Evolutionary conservation across 2,797 vertebrate genomes (phyloP).

Genomic region (Caiman crocodilus): DNA sequence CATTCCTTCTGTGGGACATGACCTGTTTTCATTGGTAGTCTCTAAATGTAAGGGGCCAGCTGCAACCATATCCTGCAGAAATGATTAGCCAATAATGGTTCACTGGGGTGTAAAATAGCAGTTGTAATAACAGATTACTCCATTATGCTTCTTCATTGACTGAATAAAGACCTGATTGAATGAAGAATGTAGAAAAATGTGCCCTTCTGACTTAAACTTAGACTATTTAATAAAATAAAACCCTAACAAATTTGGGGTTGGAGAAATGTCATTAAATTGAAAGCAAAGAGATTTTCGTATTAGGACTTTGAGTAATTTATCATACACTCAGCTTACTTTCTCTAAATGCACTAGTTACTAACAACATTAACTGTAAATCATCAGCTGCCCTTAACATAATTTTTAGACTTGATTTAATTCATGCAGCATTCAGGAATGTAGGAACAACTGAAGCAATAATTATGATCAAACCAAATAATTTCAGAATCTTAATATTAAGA

Average conservation of each 20-base stretch:
- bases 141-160: constrained; percentile 8
- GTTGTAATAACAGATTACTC: constrained; percentile 19
- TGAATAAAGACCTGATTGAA: background rate
- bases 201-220: background rate
- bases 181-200: background rate
- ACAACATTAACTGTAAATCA: background rate
- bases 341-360: background rate
- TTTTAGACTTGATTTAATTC: constrained; percentile 2
- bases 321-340: background rate
- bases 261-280: background rate
- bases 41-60: background rate
- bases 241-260: background rate
- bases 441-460: background rate
- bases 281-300: background rate
- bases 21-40: constrained; percentile 15
- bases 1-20: constrained; percentile 8
- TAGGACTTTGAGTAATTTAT: constrained; percentile 1
- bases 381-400: background rate
- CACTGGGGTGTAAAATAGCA: constrained; percentile 13
- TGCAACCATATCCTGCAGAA: background rate
- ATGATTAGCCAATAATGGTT: constrained; percentile 27
- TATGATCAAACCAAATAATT: background rate
- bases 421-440: background rate
- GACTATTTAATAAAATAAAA: constrained; percentile 16
- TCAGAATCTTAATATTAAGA: background rate